A percentile compares a stretch with the other conserved stretches of the same genome.
phyloP scores from a whole-genome alignment of 2,888 invertebrate genomes.

The Seira ritae region DNA sequence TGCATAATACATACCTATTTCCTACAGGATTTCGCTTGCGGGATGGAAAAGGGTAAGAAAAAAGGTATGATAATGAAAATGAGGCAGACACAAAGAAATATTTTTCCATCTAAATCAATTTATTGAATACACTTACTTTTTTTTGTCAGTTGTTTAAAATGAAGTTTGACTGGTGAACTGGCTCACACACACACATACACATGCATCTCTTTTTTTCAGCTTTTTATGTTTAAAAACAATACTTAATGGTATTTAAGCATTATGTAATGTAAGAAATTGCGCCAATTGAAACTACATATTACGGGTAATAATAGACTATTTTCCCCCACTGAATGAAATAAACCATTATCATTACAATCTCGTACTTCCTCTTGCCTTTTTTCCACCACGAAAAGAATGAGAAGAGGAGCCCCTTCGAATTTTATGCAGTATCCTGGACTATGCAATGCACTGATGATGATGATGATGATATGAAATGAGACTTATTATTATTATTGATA shows the following conservation, averaged over 20 bases:
- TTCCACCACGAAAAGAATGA: slow-evolving; percentile 4
- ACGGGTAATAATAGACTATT: slow-evolving; percentile 51
- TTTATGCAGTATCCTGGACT: too few species aligned
- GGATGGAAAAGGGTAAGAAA: too few species aligned
- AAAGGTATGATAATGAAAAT: too few species aligned
- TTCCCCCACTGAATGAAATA: slow-evolving; percentile 44
- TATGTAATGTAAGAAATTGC: slow-evolving; percentile 50
- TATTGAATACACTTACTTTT: neutral
- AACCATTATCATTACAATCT: slow-evolving; percentile 61
- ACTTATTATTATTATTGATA: neutral
- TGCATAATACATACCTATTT: too few species aligned
- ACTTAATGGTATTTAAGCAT: slow-evolving; percentile 35
- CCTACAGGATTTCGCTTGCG: too few species aligned
- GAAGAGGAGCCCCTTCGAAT: too few species aligned
- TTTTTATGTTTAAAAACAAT: slow-evolving; percentile 30
- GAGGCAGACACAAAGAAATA: too few species aligned
- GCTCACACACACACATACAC: neutral
- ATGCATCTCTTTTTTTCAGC: neutral
- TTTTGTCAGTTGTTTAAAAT: slow-evolving; percentile 1
- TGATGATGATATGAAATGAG: neutral
- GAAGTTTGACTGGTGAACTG: slow-evolving; percentile 1
- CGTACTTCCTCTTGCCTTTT: slow-evolving; percentile 46
- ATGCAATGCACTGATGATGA: too few species aligned
- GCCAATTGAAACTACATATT: slow-evolving; percentile 58
- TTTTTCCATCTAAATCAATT: slow-evolving; percentile 5